A percentile compares a stretch with the other conserved stretches of the same genome.
Evolutionary conservation across 2,113 vertebrate species (phyloP).

Genomic region (Heliornis fulica): DNA sequence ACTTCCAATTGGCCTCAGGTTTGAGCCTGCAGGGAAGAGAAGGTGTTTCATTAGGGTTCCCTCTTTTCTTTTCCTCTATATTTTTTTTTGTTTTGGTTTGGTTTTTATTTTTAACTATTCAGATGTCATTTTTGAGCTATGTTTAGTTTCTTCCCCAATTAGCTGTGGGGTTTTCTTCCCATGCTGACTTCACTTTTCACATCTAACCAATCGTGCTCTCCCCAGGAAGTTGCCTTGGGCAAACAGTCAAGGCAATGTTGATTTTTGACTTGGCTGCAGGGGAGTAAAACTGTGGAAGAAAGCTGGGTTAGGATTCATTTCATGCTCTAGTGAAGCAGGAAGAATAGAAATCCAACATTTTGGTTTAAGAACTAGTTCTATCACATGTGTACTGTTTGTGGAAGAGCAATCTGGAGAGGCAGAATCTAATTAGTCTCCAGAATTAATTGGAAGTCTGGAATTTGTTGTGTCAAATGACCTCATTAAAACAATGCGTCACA

Average conservation of each 20-base stretch:
- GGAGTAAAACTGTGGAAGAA: background rate
- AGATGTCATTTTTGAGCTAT: background rate
- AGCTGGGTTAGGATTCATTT: background rate
- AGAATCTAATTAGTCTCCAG: conserved; percentile 7
- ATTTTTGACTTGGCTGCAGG: background rate
- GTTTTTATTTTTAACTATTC: background rate
- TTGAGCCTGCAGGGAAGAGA: background rate
- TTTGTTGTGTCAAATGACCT: conserved; percentile 34
- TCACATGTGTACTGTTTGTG: background rate
- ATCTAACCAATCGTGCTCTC: background rate
- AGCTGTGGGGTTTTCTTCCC: background rate
- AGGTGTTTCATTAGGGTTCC: background rate
- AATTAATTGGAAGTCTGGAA: conserved; percentile 22
- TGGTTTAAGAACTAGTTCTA: background rate
- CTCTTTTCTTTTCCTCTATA: too few species aligned
- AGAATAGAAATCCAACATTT: background rate
- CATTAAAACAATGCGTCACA: conserved; percentile 17
- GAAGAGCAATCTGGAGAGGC: background rate
- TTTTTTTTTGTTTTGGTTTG: too few species aligned
- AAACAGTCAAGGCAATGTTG: background rate
- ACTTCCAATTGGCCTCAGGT: background rate
- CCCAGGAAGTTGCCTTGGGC: background rate
- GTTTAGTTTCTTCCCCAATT: background rate
- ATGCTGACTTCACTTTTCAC: background rate
- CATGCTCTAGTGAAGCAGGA: background rate